Conservation (phyloP, 2,113 vertebrate genomes). For the Brachypteracias leptosomus region DNA sequence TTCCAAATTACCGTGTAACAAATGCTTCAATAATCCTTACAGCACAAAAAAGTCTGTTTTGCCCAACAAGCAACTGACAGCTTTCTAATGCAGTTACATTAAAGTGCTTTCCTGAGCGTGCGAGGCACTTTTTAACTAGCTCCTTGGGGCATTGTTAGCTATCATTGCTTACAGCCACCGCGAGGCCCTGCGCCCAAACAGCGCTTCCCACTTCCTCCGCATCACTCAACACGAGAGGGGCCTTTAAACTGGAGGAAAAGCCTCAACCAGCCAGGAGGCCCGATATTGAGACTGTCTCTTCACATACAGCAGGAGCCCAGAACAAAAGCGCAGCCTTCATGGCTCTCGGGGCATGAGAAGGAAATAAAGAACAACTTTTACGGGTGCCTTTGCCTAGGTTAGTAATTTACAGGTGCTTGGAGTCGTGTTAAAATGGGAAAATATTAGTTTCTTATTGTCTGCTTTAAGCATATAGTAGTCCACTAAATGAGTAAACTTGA, state of each 20-base stretch:
- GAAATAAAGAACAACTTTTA: not conserved
- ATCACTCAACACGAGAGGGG: constrained; percentile 80
- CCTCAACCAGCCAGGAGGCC: not conserved
- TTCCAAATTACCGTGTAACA: constrained; percentile 76
- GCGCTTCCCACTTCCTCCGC: constrained; percentile 83
- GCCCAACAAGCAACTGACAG: constrained; percentile 82
- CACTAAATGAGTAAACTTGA: not conserved
- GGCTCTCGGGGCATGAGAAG: not conserved
- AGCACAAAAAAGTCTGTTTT: constrained; percentile 72
- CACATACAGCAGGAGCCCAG: not conserved
- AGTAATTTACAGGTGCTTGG: not conserved
- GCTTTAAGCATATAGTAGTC: not conserved
- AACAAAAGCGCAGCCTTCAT: not conserved
- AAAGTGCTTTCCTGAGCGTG: constrained; percentile 85
- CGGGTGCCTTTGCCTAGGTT: not conserved
- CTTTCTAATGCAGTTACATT: constrained; percentile 89
- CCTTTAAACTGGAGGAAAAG: constrained; percentile 62
- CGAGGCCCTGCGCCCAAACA: constrained; percentile 76
- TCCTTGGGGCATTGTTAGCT: constrained; percentile 92
- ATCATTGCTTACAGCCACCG: constrained; percentile 89
- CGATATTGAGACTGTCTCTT: not conserved
- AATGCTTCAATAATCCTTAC: constrained; percentile 80
- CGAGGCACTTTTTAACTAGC: constrained; percentile 90
- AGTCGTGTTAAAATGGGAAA: not conserved
- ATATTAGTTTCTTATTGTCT: not conserved